Evolutionary conservation across 2,113 vertebrate species (phyloP).

Genomic region (Cisticola juncidis): DNA sequence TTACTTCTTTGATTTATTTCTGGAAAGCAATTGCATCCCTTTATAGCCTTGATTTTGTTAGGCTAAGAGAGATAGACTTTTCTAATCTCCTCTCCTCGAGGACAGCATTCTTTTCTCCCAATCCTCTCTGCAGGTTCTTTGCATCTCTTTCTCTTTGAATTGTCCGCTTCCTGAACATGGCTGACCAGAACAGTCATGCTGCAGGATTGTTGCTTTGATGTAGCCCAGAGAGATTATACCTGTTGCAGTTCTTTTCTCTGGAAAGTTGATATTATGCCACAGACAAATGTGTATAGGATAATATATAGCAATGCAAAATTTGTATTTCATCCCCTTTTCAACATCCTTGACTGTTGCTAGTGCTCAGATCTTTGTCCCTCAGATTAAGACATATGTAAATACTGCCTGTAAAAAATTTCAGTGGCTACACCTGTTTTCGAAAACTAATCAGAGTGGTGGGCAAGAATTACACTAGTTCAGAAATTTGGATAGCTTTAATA

Average conservation of each 20-base stretch:
- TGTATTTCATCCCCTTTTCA: background rate
- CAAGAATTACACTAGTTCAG: background rate
- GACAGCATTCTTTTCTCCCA: background rate
- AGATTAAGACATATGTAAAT: background rate
- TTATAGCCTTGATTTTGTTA: background rate
- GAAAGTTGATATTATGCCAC: background rate
- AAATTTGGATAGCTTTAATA: background rate
- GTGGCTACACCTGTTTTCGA: constrained; percentile 37
- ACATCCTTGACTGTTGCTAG: background rate
- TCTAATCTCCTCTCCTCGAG: background rate
- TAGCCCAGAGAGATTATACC: background rate
- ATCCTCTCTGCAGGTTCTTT: background rate
- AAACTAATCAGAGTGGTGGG: constrained; percentile 25
- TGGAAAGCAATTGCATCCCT: background rate
- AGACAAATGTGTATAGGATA: background rate
- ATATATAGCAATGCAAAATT: background rate
- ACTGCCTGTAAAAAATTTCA: background rate
- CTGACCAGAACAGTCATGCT: background rate
- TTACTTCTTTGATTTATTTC: background rate
- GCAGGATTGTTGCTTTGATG: background rate
- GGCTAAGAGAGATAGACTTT: background rate
- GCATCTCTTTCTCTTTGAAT: background rate
- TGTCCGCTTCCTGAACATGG: background rate
- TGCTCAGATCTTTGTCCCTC: background rate
- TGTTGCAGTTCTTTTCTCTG: background rate